Percentiles rank a stretch among this genome's conserved stretches.
These are phyloP conservation scores for Ctenochaetus hawaiiensis DNA, from an alignment of 2,797 vertebrate genomes.

Conservation along the genomic window DNA sequence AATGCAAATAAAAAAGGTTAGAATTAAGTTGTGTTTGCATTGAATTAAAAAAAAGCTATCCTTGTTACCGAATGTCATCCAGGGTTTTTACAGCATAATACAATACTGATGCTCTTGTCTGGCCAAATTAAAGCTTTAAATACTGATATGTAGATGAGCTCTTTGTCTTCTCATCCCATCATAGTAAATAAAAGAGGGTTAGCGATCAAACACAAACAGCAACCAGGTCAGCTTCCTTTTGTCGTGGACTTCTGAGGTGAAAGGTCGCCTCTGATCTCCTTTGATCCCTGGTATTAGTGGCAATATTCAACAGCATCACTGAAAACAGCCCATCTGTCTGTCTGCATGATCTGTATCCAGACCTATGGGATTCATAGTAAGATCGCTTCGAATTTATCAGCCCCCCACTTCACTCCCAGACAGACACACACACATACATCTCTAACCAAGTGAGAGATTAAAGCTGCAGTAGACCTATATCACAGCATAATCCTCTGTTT, in stretches of 20 bases:
- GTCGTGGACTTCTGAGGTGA: slow-evolving; percentile 50
- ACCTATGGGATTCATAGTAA: slow-evolving; percentile 48
- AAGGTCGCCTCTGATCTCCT: slow-evolving; percentile 72
- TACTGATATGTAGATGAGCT: neutral
- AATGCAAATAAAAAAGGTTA: too few relatives aligned
- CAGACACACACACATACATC: slow-evolving; percentile 17
- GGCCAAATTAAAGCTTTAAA: neutral
- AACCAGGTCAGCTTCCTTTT: slow-evolving; percentile 66
- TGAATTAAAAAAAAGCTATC: neutral
- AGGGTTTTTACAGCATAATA: slow-evolving; percentile 2
- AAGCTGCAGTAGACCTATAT: slow-evolving; percentile 61
- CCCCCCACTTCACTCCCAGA: neutral
- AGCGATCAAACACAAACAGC: neutral
- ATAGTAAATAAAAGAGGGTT: slow-evolving; percentile 6
- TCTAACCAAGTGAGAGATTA: slow-evolving; percentile 49
- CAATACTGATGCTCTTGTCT: neutral
- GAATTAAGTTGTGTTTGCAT: too few relatives aligned
- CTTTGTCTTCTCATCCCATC: neutral
- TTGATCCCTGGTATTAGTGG: slow-evolving; percentile 73
- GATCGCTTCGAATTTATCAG: slow-evolving; percentile 43
- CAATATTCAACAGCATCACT: slow-evolving; percentile 62
- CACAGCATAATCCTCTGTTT: slow-evolving; percentile 66
- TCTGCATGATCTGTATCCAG: slow-evolving; percentile 45
- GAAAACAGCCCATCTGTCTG: slow-evolving; percentile 77
- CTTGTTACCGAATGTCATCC: neutral